Percentiles rank a stretch among this genome's conserved stretches.
Evolutionary conservation across 2,113 vertebrate genomes (phyloP).

Genomic region (Bos javanicus): DNA sequence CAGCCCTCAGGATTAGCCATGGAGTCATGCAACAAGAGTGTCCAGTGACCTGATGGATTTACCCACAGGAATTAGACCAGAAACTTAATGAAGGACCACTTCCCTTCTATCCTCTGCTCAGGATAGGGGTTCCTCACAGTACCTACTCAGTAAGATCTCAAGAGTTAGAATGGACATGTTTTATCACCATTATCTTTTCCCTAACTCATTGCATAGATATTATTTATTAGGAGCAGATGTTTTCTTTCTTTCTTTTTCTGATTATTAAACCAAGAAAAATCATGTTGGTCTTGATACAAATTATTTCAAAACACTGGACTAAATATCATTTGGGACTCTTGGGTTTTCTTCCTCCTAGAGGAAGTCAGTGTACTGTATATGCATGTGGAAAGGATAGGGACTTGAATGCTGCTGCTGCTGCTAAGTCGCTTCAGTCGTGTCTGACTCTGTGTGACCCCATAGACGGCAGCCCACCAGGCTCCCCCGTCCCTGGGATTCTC

Average conservation of each 20-base stretch:
- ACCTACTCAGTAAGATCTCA: not conserved
- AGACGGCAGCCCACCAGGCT: too few species aligned
- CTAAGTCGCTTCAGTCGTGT: too few species aligned
- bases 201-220: not conserved
- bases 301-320: not conserved
- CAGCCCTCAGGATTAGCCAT: not conserved
- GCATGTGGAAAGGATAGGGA: not conserved
- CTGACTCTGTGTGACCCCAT: too few species aligned
- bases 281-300: not conserved
- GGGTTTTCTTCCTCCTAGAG: not conserved
- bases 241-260: not conserved
- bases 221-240: not conserved
- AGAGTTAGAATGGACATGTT: not conserved
- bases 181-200: not conserved
- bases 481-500: too few species aligned
- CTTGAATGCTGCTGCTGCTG: not conserved
- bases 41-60: not conserved
- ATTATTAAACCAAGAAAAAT: not conserved
- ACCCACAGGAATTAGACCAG: not conserved
- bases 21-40: not conserved
- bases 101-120: not conserved
- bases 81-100: not conserved
- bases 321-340: not conserved
- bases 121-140: not conserved
- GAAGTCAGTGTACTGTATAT: not conserved